A percentile compares a stretch with the other conserved stretches of the same genome.
Evolutionary conservation across 1,140 invertebrate species (phyloP).

Genomic region (Oncopodura yosiiana): DNA sequence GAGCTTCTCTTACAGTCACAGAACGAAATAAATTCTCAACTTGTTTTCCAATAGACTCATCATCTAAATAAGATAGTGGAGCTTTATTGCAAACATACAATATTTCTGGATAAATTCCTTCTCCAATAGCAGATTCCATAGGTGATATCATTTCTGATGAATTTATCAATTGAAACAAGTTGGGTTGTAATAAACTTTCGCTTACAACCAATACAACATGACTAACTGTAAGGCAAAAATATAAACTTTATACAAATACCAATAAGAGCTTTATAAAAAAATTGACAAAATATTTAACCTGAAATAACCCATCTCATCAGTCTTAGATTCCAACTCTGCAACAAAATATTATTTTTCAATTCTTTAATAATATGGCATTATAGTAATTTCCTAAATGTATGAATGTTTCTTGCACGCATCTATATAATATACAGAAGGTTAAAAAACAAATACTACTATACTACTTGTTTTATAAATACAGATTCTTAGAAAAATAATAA

Average conservation of each 20-base stretch:
- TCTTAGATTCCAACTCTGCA: conserved; percentile 28
- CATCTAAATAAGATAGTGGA: conserved; percentile 13
- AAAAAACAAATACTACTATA: no score
- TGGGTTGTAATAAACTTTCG: conserved; percentile 25
- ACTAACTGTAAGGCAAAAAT: conserved; percentile 25
- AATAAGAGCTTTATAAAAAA: no score
- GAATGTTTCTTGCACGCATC: no score
- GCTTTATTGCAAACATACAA: conserved; percentile 28
- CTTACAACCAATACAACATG: conserved; percentile 26
- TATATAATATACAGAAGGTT: no score
- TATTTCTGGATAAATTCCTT: conserved; percentile 22
- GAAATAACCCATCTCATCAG: conserved; percentile 31
- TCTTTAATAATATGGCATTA: no score
- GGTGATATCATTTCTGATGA: conserved; percentile 24
- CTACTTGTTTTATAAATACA: no score
- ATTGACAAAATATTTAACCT: no score
- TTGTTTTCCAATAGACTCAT: conserved; percentile 2
- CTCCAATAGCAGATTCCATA: conserved; percentile 22
- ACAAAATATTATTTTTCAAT: no score
- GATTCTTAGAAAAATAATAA: no score
- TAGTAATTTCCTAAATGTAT: no score
- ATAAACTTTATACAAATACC: no score
- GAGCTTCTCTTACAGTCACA: conserved; percentile 13
- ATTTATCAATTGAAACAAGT: conserved; percentile 27
- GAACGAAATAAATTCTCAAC: conserved; percentile 13